These are phyloP conservation scores for Trichonephila clavata DNA, from an alignment of 1,140 invertebrate genomes.

Conservation along the genomic window DNA sequence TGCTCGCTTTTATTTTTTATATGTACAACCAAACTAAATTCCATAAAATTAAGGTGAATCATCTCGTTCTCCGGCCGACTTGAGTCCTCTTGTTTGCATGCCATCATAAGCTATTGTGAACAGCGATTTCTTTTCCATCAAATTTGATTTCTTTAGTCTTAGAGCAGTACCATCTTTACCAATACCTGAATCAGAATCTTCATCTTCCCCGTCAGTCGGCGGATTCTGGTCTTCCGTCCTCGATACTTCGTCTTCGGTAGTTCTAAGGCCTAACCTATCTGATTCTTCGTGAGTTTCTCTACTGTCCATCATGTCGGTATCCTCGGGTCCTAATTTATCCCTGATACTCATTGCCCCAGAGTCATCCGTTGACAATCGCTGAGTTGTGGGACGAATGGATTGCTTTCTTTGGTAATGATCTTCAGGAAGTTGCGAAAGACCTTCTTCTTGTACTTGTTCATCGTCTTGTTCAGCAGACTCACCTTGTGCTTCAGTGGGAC, in stretches of 20 bases:
- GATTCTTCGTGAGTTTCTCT: slow-evolving; percentile 68
- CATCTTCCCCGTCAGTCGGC: slow-evolving; percentile 55
- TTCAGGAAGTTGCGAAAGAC: not conserved
- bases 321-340: slow-evolving; percentile 41
- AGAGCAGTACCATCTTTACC: slow-evolving; percentile 67
- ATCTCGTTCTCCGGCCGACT: slow-evolving; percentile 75
- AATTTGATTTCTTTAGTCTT: slow-evolving; percentile 76
- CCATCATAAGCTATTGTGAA: slow-evolving; percentile 96
- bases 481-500: not conserved
- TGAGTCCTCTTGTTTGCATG: slow-evolving; percentile 85
- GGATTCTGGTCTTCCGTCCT: slow-evolving; percentile 59
- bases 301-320: slow-evolving; percentile 63
- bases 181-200: slow-evolving; percentile 78
- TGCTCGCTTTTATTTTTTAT: no score
- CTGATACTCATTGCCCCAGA: slow-evolving; percentile 41
- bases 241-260: slow-evolving; percentile 57
- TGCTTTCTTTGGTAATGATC: slow-evolving; percentile 62
- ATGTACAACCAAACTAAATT: no score
- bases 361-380: slow-evolving; percentile 29
- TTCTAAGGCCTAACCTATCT: slow-evolving; percentile 43
- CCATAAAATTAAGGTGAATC: slow-evolving; percentile 47
- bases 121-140: slow-evolving; percentile 95
- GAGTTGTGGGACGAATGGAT: slow-evolving; percentile 10
- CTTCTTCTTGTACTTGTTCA: not conserved
- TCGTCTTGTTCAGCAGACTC: slow-evolving; percentile 11